Conservation (phyloP, 2,797 vertebrate species). For the Esox masquinongy region DNA sequence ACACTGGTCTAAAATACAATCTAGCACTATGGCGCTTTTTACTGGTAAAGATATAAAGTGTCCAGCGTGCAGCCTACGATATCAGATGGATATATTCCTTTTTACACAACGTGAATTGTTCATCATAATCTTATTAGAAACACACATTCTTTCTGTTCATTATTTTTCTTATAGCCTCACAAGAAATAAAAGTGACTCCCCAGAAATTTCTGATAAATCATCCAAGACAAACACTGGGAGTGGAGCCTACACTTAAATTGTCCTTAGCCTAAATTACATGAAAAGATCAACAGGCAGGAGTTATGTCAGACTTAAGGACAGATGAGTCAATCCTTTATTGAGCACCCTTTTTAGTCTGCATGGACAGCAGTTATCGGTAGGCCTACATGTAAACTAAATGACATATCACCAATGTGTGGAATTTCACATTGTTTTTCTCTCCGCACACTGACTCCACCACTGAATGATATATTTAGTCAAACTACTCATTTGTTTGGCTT, state of each 20-base stretch:
- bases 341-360: constrained; percentile 4
- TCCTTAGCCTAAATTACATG: not conserved
- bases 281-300: not conserved
- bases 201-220: not conserved
- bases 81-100: not conserved
- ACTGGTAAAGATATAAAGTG: not conserved
- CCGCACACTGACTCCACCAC: constrained; percentile 7
- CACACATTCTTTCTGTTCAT: not conserved
- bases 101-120: not conserved
- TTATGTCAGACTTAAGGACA: not conserved
- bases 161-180: not conserved
- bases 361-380: not conserved
- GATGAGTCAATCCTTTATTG: constrained; percentile 10
- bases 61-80: not conserved
- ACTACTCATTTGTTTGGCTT: not conserved
- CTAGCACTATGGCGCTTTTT: not conserved
- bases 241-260: not conserved
- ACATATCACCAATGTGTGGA: constrained; percentile 25
- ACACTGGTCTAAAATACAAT: not conserved
- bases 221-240: not conserved
- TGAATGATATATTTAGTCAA: constrained; percentile 7
- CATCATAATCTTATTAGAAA: not conserved
- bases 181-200: not conserved
- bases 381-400: constrained; percentile 13
- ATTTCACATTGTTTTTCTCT: constrained; percentile 14